Evolutionary conservation across 2,113 vertebrate species (phyloP).

Genomic region (Varanus komodoensis): DNA sequence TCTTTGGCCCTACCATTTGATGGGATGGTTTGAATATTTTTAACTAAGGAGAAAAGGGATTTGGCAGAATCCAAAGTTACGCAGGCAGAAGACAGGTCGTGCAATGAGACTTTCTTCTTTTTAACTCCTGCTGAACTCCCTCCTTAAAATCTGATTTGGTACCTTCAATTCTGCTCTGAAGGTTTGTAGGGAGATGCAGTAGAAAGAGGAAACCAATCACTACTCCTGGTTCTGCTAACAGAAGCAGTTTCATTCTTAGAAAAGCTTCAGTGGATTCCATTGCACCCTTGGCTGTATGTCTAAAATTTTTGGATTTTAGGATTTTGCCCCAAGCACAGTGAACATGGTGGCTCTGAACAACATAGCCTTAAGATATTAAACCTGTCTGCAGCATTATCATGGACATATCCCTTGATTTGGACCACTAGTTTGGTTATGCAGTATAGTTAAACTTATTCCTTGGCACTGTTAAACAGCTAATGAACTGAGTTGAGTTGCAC

Average conservation of each 20-base stretch:
- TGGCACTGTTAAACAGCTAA: neutral
- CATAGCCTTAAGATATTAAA: neutral
- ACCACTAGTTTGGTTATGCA: neutral
- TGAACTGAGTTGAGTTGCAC: too few relatives aligned
- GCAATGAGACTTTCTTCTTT: too few relatives aligned
- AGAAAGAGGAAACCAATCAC: too few relatives aligned
- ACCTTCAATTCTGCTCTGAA: too few relatives aligned
- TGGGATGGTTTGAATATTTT: neutral
- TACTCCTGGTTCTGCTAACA: too few relatives aligned
- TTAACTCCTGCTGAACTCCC: too few relatives aligned
- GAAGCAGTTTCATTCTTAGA: too few relatives aligned
- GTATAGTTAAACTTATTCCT: neutral
- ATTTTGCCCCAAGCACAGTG: neutral
- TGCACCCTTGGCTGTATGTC: neutral
- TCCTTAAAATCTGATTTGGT: too few relatives aligned
- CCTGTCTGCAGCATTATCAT: neutral
- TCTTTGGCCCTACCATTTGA: neutral
- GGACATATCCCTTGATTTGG: neutral
- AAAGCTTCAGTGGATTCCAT: too few relatives aligned
- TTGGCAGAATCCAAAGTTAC: too few relatives aligned
- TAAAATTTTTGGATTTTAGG: neutral
- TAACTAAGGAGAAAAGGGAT: neutral
- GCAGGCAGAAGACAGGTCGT: too few relatives aligned
- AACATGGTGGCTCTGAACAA: neutral
- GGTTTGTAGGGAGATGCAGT: too few relatives aligned